Evolutionary conservation across 1,140 invertebrate species (phyloP), one percentile per base, ranked within the genome.

Genomic region (Eumaeus atala): DNA sequence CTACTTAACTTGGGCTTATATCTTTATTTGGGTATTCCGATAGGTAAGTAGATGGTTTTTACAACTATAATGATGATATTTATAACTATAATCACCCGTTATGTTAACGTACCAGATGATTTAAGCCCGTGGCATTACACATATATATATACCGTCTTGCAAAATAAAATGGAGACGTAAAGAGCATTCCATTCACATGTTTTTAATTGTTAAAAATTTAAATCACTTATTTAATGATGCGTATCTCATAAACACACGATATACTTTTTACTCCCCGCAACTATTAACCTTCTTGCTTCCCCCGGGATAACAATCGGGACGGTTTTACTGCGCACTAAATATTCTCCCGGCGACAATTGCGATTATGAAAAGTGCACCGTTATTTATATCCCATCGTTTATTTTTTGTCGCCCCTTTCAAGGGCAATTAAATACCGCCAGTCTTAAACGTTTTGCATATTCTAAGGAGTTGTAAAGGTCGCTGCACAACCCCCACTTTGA

Each of bases 311-410:
- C 64, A 65, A 74, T 75, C 76, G 72, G 66, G 62, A 69, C 75
- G 59, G 54, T 73, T 86, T 86, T 84, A 86, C 83, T 77, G 77
- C 79, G 83, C 77, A 84, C 83, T 86, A 86, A 86, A 86, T 86
- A 86, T 86, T 83, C 83, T 84, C 80, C 77, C 67, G 77, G 82
- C 82, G 83, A 86, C 83, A 86, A 86, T 84, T 84, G 83, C 83
- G 83, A 86, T 86, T 86, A 86, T 86, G 83, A 86, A 86, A 86
- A 86, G 83, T 86, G 83, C 80, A 86, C 79, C 69, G 75, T 86
- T 86, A 86, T 86, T 86, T 86, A 86, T 84, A 76, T 67, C 74
- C 69, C 60, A 67, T 66, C 70, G 74, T 80, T 76, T 80, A 80
- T 86, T 84, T 86, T 86, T 86, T 83, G 77, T 79, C 77, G 77